Evolutionary conservation across 2,888 invertebrate species (phyloP), one percentile per base, ranked within the genome.

Genomic region (Tenthredo scrophulariae): DNA sequence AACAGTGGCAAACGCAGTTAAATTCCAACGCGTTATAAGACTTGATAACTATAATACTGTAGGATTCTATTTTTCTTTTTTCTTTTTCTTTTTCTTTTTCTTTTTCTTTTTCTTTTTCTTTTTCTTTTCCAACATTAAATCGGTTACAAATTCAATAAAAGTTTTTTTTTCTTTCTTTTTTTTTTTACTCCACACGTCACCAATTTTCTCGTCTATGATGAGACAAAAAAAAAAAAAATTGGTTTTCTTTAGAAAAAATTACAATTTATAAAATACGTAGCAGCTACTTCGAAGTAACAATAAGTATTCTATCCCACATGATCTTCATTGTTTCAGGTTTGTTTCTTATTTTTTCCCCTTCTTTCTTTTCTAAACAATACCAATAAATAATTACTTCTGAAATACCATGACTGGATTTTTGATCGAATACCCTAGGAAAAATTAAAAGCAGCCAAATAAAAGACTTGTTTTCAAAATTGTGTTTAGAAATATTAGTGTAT

Each of bases 21-120:
- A 77, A 26, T 29, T 43, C 33, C 72, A 74, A 43, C 43, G 43
- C 75, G 26, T 29, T 33, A 22, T 74, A 74, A 74, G 13, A 43
- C 7, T 15, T 18, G 43, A 80, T 37, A 80, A 80, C 62, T 80
- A n/a, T n/a, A 80, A 80, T 80, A 80, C 80, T 80, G 80, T 43
- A 80, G 37, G 62, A 62, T 80, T 80, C 43, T 77, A 18, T 77
- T 77, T 29, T 2, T 72, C 22, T n/a, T n/a, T n/a, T n/a, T 29
- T 26, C 33, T n/a, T n/a, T n/a, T n/a, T n/a, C n/a, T n/a, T n/a
- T n/a, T n/a, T n/a, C n/a, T n/a, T n/a, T n/a, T n/a, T n/a, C n/a
- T n/a, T n/a, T n/a, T n/a, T n/a, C n/a, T n/a, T n/a, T n/a, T n/a
- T n/a, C n/a, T n/a, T n/a, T n/a, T n/a, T n/a, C n/a, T 67, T 67